These are phyloP conservation scores for Pachliopta kotzebuea DNA, from an alignment of 2,888 invertebrate species.

Conservation along the genomic window DNA sequence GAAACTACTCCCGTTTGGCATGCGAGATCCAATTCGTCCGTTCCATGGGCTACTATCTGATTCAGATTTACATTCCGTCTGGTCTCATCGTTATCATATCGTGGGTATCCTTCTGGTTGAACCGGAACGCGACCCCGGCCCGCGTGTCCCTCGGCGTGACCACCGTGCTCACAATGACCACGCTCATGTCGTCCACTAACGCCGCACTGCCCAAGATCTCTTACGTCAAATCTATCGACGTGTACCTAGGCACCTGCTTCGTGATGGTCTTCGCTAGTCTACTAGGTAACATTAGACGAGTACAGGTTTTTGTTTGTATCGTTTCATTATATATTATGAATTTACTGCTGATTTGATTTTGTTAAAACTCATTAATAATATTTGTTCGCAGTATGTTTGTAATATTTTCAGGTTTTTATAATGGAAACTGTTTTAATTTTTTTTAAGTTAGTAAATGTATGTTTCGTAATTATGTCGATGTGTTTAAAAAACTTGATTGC, in stretches of 20 bases:
- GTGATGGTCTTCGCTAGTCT: constrained; percentile 99
- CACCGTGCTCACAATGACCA: constrained; percentile 98
- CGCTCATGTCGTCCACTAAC: constrained; percentile 97
- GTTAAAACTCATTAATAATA: too few species aligned
- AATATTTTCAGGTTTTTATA: too few species aligned
- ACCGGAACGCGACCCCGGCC: constrained; percentile 96
- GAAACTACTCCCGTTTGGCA: constrained; percentile 97
- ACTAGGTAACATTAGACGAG: constrained; percentile 83
- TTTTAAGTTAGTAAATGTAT: too few species aligned
- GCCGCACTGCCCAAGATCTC: constrained; percentile 98
- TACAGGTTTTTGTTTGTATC: too few species aligned
- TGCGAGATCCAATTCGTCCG: constrained; percentile 98
- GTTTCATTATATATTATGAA: too few species aligned
- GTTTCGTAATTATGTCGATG: not conserved
- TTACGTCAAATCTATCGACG: constrained; percentile 98
- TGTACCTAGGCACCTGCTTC: constrained; percentile 98
- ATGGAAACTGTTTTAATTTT: too few species aligned
- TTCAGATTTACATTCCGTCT: constrained; percentile 98
- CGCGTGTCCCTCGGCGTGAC: constrained; percentile 96
- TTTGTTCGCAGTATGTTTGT: too few species aligned
- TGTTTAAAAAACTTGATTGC: constrained; percentile 24
- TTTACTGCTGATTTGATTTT: too few species aligned
- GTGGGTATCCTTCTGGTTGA: constrained; percentile 98
- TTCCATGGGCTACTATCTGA: constrained; percentile 99
- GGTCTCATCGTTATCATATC: constrained; percentile 98